These are phyloP conservation scores for Periophthalmus magnuspinnatus DNA, from an alignment of 2,797 vertebrate genomes.

Conservation along the genomic window DNA sequence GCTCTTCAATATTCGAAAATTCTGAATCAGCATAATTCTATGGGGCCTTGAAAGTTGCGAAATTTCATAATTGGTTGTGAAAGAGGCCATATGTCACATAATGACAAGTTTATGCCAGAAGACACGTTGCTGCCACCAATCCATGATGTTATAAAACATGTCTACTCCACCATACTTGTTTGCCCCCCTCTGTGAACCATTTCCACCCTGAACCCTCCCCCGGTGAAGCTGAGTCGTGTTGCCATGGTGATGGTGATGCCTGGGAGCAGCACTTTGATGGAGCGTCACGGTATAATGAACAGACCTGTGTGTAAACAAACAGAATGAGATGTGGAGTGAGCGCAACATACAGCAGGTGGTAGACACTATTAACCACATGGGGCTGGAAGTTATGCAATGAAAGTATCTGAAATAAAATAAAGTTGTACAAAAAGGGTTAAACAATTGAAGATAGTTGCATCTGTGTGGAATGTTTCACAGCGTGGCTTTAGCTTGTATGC, in stretches of 20 bases:
- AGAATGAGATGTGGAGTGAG: constrained; percentile 1
- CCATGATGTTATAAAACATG: background rate
- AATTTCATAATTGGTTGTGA: too few relatives aligned
- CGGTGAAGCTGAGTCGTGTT: constrained; percentile 65
- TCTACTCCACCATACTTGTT: background rate
- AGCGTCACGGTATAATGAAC: constrained; percentile 63
- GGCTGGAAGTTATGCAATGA: too few relatives aligned
- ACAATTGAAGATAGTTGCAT: too few relatives aligned
- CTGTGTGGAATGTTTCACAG: too few relatives aligned
- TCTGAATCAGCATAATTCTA: too few relatives aligned
- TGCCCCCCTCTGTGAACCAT: background rate
- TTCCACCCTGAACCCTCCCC: constrained; percentile 54
- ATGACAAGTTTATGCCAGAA: too few relatives aligned
- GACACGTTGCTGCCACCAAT: background rate
- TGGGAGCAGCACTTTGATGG: constrained; percentile 75
- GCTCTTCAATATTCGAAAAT: too few relatives aligned
- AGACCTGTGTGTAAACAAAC: constrained; percentile 27
- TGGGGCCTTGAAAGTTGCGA: background rate
- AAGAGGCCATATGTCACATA: background rate
- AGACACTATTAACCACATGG: background rate
- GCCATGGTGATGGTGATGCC: constrained; percentile 79
- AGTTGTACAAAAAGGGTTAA: too few relatives aligned
- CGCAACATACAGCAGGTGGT: constrained; percentile 12
- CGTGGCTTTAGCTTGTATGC: too few relatives aligned
- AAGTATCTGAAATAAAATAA: too few relatives aligned